These are phyloP conservation scores for Polyergus mexicanus DNA, from an alignment of 1,140 invertebrate genomes.

Conservation along the genomic window DNA sequence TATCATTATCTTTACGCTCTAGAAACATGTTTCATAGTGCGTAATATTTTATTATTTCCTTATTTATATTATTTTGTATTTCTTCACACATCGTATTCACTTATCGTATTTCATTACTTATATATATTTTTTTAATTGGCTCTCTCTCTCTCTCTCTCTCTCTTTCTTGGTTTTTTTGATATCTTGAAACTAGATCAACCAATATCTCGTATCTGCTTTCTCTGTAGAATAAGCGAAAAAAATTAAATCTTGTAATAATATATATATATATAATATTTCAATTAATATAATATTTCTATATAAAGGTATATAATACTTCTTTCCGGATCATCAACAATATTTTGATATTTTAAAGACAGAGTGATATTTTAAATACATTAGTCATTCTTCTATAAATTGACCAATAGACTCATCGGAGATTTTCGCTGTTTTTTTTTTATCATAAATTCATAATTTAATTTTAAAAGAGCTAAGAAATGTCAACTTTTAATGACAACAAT, in stretches of 20 bases:
- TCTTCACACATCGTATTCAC: not conserved
- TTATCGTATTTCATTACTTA: not conserved
- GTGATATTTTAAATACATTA: not conserved
- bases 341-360: constrained; percentile 17
- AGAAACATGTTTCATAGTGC: not conserved
- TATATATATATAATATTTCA: constrained; percentile 2
- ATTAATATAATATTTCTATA: constrained; percentile 3
- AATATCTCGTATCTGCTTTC: constrained; percentile 19
- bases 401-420: not conserved
- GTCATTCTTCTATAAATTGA: not conserved
- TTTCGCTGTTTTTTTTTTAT: not conserved
- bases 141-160: not conserved
- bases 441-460: not conserved
- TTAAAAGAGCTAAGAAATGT: not conserved
- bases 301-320: not conserved
- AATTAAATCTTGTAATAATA: not conserved
- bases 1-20: not conserved
- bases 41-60: constrained; percentile 25
- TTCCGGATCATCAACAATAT: not conserved
- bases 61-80: constrained; percentile 1
- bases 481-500: too few relatives aligned
- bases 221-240: constrained; percentile 14
- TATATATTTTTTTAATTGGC: not conserved
- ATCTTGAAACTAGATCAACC: constrained; percentile 8
- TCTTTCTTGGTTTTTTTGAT: constrained; percentile 9